Conservation (phyloP, 1,140 invertebrate genomes). For the Pygmarrhopalites habei region DNA sequence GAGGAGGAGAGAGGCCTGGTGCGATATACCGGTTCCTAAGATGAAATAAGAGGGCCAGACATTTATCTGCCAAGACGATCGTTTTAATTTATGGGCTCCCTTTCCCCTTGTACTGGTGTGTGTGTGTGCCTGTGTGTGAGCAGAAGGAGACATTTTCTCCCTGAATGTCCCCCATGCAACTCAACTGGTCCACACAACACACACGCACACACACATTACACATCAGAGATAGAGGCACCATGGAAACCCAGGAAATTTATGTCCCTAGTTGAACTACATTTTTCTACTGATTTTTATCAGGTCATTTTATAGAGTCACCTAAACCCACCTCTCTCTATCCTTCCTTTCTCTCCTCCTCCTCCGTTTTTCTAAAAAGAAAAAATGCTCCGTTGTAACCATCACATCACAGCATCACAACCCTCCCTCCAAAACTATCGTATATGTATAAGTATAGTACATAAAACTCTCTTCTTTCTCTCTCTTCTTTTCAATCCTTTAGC, state of each 20-base stretch:
- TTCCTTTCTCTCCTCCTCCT: not conserved
- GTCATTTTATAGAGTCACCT: slow-evolving; percentile 27
- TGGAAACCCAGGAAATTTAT: slow-evolving; percentile 17
- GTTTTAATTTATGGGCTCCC: slow-evolving; percentile 32
- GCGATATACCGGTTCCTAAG: slow-evolving; percentile 34
- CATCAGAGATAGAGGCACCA: not conserved
- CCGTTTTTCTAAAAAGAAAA: not conserved
- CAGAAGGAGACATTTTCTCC: slow-evolving; percentile 4
- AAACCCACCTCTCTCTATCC: not conserved
- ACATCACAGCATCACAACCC: not conserved
- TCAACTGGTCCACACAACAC: too few relatives aligned
- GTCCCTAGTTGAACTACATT: slow-evolving; percentile 29
- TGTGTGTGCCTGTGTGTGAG: not conserved
- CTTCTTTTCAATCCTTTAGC: too few relatives aligned
- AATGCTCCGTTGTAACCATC: not conserved
- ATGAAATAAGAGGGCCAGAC: slow-evolving; percentile 32
- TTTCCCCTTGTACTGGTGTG: slow-evolving; percentile 8
- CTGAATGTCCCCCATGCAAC: not conserved
- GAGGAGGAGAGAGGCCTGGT: slow-evolving; percentile 20
- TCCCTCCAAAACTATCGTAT: too few relatives aligned
- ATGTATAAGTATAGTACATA: not conserved
- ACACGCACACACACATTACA: too few relatives aligned
- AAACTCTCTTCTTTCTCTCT: not conserved
- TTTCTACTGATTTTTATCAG: slow-evolving; percentile 33
- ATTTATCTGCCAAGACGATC: slow-evolving; percentile 31